Evolutionary conservation across 2,797 vertebrate genomes (phyloP).

Genomic region (Otus scops): DNA sequence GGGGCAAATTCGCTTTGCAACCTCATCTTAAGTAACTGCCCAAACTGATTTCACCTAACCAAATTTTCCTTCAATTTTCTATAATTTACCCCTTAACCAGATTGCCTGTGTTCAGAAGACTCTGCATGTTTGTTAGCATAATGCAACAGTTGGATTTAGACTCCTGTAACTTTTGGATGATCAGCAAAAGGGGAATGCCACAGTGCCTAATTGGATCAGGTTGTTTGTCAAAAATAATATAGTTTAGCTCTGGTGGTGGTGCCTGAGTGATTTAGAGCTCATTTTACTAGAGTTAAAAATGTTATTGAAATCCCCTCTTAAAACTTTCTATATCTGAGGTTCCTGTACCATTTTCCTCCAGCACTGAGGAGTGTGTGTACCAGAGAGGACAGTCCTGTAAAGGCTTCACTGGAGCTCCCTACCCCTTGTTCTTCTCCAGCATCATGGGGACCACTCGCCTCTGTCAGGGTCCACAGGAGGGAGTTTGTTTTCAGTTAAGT

Average conservation of each 20-base stretch:
- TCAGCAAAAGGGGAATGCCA: not conserved
- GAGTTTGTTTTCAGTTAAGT: not conserved
- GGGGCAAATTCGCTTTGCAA: not conserved
- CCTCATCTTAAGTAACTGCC: not conserved
- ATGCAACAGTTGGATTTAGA: not conserved
- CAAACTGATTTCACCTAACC: not conserved
- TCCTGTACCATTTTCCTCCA: not conserved
- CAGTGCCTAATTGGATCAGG: not conserved
- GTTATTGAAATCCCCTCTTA: not conserved
- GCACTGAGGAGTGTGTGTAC: fast-evolving
- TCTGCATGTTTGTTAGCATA: not conserved
- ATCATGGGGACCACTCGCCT: fast-evolving
- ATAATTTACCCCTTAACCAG: not conserved
- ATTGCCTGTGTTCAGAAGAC: not conserved
- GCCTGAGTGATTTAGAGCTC: not conserved
- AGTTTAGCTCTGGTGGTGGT: not conserved
- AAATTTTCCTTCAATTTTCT: not conserved
- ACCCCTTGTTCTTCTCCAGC: not conserved
- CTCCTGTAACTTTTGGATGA: not conserved
- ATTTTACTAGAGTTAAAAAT: not conserved
- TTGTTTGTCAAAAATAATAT: not conserved
- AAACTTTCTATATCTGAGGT: not conserved
- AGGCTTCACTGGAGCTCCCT: not conserved
- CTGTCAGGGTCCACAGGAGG: not conserved
- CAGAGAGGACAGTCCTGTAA: not conserved